Evolutionary conservation across 1,140 invertebrate genomes (phyloP).

Genomic region (Mycetomoellerius zeteki): DNA sequence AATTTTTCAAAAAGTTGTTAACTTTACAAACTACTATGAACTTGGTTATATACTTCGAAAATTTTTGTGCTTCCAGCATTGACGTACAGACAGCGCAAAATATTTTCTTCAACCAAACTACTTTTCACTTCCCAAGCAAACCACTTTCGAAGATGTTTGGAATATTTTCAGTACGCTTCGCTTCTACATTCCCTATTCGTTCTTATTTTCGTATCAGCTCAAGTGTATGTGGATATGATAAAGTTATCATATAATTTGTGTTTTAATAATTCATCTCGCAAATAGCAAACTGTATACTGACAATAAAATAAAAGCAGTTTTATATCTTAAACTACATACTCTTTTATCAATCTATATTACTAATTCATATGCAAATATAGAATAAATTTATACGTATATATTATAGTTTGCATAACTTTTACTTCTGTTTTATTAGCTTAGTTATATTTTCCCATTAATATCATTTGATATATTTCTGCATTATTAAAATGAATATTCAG

Average conservation of each 20-base stretch:
- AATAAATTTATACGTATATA: conserved; percentile 1
- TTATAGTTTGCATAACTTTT: neutral
- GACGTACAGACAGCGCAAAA: neutral
- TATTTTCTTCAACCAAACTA: conserved; percentile 41
- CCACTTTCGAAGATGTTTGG: conserved; percentile 33
- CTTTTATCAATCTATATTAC: neutral
- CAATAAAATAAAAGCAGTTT: neutral
- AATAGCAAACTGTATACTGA: conserved; percentile 8
- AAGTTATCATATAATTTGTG: conserved; percentile 41
- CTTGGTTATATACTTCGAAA: neutral
- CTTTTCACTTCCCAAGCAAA: conserved; percentile 49
- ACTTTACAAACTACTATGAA: neutral
- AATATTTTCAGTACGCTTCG: conserved; percentile 47
- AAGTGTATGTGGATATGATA: conserved; percentile 16
- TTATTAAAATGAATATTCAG: neutral
- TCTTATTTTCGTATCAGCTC: conserved; percentile 36
- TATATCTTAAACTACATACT: neutral
- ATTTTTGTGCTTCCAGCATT: conserved; percentile 3
- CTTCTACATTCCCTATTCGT: neutral
- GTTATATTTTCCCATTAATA: neutral
- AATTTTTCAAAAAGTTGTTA: neutral
- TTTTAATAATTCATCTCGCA: conserved; percentile 8
- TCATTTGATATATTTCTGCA: neutral
- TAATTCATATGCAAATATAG: neutral
- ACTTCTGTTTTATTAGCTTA: neutral